Percentiles rank a stretch among this genome's conserved stretches.
Conservation (phyloP, 2,113 vertebrate species). For the Leucopternis melanops region DNA sequence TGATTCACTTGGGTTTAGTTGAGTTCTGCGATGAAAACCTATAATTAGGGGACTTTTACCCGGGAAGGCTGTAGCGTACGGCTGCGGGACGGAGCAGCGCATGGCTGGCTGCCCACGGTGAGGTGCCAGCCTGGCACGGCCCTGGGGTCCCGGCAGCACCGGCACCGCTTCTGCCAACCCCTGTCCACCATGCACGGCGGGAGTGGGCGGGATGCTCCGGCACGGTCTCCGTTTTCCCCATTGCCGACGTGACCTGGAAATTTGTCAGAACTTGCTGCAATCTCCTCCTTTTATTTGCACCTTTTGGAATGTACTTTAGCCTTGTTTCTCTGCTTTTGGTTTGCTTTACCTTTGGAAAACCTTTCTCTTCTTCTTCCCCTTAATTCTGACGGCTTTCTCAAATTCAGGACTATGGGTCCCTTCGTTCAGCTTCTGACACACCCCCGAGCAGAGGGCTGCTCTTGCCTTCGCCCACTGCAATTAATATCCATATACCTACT, state of each 20-base stretch:
- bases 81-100: background rate
- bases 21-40: background rate
- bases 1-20: background rate
- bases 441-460: background rate
- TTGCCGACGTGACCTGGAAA: background rate
- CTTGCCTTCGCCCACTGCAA: background rate
- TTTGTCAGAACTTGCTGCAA: background rate
- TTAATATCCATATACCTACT: background rate
- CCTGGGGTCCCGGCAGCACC: too few species aligned
- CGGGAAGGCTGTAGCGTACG: background rate
- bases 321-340: fast-evolving
- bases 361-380: background rate
- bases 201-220: background rate
- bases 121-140: background rate
- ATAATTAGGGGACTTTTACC: background rate
- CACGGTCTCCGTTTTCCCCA: fast-evolving
- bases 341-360: background rate
- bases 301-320: background rate
- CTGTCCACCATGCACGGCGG: fast-evolving
- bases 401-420: too few species aligned
- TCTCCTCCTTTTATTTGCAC: background rate
- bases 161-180: background rate
- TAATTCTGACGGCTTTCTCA: background rate
- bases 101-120: too few species aligned
- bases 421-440: background rate